Percentiles rank a stretch among this genome's conserved stretches.
phyloP scores from a whole-genome alignment of 2,113 vertebrate species.

The Stegostoma tigrinum region DNA sequence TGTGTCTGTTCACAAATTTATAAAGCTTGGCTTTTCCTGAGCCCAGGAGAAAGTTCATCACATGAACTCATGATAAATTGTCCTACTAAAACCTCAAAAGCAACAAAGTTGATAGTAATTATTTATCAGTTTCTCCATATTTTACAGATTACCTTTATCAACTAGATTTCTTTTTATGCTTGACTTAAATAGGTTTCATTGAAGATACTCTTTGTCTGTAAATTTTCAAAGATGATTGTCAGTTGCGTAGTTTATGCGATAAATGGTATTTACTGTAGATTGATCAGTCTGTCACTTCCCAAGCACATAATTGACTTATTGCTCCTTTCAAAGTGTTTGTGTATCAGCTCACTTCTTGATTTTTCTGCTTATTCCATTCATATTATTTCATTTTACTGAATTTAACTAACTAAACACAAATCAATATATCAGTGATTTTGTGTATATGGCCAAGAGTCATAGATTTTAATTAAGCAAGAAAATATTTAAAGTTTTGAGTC shows the following conservation, averaged over 20 bases:
- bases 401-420: background rate
- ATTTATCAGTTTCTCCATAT: background rate
- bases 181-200: background rate
- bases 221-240: background rate
- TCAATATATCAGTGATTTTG: no score
- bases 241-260: background rate
- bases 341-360: background rate
- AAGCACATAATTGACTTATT: background rate
- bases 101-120: background rate
- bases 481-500: background rate
- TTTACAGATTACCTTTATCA: background rate
- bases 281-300: background rate
- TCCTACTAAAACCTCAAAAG: background rate
- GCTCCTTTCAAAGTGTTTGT: background rate
- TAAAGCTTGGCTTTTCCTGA: no score
- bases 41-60: no score
- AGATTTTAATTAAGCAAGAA: constrained; percentile 11
- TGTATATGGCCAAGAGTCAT: background rate
- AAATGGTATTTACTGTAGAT: no score
- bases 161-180: background rate
- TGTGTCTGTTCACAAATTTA: no score
- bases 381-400: constrained; percentile 3
- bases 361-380: background rate
- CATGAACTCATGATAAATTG: background rate
- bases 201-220: background rate